Evolutionary conservation across 2,113 vertebrate genomes (phyloP).

Genomic region (Microtus montanus): DNA sequence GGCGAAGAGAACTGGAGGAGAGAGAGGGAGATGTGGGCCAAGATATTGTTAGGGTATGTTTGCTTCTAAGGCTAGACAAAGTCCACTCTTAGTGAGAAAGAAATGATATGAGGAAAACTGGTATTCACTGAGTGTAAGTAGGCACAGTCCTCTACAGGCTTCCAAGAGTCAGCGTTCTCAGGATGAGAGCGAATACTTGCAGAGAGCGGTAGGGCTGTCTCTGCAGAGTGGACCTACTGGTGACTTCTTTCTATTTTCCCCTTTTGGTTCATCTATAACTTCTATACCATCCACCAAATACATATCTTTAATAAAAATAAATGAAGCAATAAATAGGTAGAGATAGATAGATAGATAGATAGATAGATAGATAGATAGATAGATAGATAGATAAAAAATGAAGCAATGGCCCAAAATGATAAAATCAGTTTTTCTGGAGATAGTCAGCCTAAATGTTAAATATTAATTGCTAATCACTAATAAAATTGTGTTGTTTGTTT

Average conservation of each 20-base stretch:
- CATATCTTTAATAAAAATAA: slow-evolving; percentile 30
- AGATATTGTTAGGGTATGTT: background rate
- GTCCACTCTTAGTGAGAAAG: background rate
- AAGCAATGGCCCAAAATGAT: background rate
- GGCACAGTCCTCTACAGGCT: background rate
- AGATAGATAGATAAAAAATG: too few relatives aligned
- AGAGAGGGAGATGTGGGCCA: background rate
- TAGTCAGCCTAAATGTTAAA: background rate
- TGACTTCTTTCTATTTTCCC: background rate
- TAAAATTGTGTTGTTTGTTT: background rate
- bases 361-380: too few relatives aligned
- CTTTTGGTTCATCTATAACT: slow-evolving; percentile 4
- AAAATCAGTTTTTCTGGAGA: slow-evolving; percentile 25
- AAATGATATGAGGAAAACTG: background rate
- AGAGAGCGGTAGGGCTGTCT: background rate
- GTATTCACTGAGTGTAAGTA: background rate
- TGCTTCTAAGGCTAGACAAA: background rate
- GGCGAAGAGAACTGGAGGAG: slow-evolving; percentile 93
- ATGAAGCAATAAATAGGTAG: too few relatives aligned
- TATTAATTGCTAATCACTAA: background rate
- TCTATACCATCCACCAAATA: background rate
- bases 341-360: too few relatives aligned
- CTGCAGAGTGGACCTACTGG: fast-evolving
- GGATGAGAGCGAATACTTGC: background rate
- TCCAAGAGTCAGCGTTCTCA: background rate